Base-by-base conservation (phyloP, 2,797 vertebrate genomes). In the Holocentrus rufus region DNA sequence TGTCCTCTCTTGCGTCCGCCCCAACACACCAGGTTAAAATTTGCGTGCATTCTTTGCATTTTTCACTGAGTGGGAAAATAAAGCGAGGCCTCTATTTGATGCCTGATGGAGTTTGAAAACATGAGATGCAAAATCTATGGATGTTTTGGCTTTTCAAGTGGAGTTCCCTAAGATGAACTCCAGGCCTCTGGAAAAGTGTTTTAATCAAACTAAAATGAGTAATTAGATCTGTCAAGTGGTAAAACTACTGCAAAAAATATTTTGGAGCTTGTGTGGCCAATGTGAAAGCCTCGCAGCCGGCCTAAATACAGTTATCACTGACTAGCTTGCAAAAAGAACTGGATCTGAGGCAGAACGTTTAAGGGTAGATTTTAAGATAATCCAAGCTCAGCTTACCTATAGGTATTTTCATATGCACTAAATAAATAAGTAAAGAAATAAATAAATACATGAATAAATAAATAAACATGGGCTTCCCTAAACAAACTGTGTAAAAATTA, bases 11-110 rank as follows among this genome's bases (percentile, higher is more conserved):
- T 27, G 5, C 55, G 68, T 61, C 8, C 14, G 27, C 17, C 10
- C 54, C 20, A 59, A 53, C 18, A 55, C 57, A 79, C 22, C 30
- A 76, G 30, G 31, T 9, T 13, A 0, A 39, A 22, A 64, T 36
- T 61, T 73, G 47, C 46, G 20, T 79, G 58, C 69, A 72, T 25
- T n/a, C n/a, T 72, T 59, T 71, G 65, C 20, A n/a, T 61, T 72
- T 69, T 70, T 56, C 61, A 57, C 5, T 42, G 27, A 13, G 27
- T 67, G 20, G 1, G 7, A 36, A 55, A 49, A 20, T 9, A n/a
- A 64, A 71, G 4, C n/a, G 31, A 30, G 22, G 54, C 42, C 76
- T 31, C 25, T 27, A 63, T 42, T 36, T 53, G 5, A 58, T n/a
- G 31, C 7, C 50, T 42, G 54, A n/a, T 36, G 25, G 61, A 25